A percentile compares a stretch with the other conserved stretches of the same genome.
phyloP scores from a whole-genome alignment of 2,797 vertebrate genomes.

The Ctenopoma multispine region DNA sequence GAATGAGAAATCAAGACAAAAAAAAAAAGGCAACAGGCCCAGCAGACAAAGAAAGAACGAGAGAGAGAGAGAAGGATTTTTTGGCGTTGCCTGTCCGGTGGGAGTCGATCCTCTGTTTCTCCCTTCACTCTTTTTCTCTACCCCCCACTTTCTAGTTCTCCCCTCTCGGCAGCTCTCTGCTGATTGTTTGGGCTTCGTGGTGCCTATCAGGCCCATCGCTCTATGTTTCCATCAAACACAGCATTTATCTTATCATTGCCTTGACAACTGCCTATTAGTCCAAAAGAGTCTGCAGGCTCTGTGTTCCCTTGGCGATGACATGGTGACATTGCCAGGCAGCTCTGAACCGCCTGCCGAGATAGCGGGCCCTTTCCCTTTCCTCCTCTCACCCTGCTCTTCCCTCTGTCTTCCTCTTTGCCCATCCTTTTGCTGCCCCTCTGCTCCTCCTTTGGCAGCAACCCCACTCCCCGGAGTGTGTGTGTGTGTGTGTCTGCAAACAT shows the following conservation, averaged over 20 bases:
- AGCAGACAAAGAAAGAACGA: conserved; percentile 64
- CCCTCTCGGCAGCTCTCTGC: conserved; percentile 68
- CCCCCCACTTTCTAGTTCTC: conserved; percentile 13
- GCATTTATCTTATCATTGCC: conserved; percentile 85
- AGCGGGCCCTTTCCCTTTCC: conserved; percentile 58
- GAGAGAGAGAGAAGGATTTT: conserved; percentile 41
- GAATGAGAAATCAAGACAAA: conserved; percentile 64
- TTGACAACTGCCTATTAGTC: conserved; percentile 86
- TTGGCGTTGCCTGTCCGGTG: conserved; percentile 63
- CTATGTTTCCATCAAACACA: conserved; percentile 83
- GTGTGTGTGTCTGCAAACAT: conserved; percentile 20
- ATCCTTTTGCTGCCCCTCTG: conserved; percentile 43
- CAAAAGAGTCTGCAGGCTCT: conserved; percentile 71
- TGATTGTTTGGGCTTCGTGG: conserved; percentile 77
- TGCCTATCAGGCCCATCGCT: conserved; percentile 78
- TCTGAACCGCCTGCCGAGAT: conserved; percentile 72
- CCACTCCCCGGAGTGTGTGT: conserved; percentile 25
- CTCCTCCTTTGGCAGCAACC: conserved; percentile 49
- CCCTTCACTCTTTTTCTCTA: conserved; percentile 27
- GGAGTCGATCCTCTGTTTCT: conserved; percentile 61
- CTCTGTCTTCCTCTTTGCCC: conserved; percentile 46
- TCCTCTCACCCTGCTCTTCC: conserved; percentile 52
- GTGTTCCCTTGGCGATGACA: conserved; percentile 83
- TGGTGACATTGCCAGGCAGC: conserved; percentile 81
- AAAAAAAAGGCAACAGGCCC: conserved; percentile 51